Evolutionary conservation across 2,113 vertebrate genomes (phyloP), one percentile per base, ranked within the genome.

Genomic region (Cairina moschata): DNA sequence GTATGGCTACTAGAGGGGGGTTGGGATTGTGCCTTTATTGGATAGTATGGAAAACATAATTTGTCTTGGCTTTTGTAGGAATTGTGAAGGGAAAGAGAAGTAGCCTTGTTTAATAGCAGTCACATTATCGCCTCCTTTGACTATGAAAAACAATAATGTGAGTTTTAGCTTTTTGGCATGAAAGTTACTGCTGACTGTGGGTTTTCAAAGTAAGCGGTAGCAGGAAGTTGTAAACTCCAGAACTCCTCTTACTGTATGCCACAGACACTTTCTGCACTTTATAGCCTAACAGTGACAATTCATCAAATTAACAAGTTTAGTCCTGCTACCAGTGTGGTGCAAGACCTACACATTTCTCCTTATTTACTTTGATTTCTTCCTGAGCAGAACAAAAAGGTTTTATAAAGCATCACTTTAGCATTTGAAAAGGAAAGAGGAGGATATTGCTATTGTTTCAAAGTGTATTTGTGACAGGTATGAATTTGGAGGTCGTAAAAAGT

Each of bases 341-440:
- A 66, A 85, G 58, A 74, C 50, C 25, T 67, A 50, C 34, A 9
- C 4, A 38, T 58, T 58, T 79, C 36, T 92, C 32, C 38, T 87
- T 84, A 69, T 62, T 95, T 89, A 62, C 52, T 84, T 84, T 52
- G 52, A 46, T 88, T 93, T 78, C 34, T 68, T 86, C 86, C 58
- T 69, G 23, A 59, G 34, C 29, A 82, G 69, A 91, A 48, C 18
- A 68, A 81, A 90, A 81, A 21, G 2, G 1, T 6, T 76, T 31
- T 67, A 74, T 87, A 5, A 82, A 84, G 12, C 21, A 26, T 58
- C 23, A 11, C 23, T 85, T 91, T 2, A 76, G 40, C 25, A 50
- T 36, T 76, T 76, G 29, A 63, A 48, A 86, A 52, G 25, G 77
- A 71, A 76, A 79, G 60, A 65, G 23, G 54, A 65, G 31, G 29